Percentiles rank a stretch among this genome's conserved stretches.
These are phyloP conservation scores for Trimorus sp. DNA, from an alignment of 2,888 invertebrate species.

Conservation along the genomic window DNA sequence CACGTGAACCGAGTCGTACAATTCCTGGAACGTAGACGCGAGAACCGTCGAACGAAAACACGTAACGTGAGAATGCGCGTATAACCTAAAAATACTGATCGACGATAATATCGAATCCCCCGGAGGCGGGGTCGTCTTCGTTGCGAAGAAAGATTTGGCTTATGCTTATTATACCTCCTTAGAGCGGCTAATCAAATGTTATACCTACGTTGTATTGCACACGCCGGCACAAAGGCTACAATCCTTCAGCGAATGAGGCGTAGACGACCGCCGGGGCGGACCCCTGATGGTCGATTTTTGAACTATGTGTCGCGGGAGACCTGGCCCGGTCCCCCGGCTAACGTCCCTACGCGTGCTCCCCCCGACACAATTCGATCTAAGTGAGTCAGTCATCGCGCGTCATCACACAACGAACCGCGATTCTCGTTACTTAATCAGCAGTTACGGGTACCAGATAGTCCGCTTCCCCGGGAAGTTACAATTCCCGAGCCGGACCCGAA, in stretches of 20 bases:
- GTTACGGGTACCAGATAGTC: too few species aligned
- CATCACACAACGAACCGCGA: slow-evolving; percentile 23
- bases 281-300: slow-evolving; percentile 61
- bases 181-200: slow-evolving; percentile 68
- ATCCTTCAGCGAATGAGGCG: slow-evolving; percentile 57
- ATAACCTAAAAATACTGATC: slow-evolving; percentile 66
- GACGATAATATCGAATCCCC: slow-evolving; percentile 65
- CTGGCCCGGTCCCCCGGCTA: slow-evolving; percentile 43
- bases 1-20: background rate
- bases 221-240: slow-evolving; percentile 78
- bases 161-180: slow-evolving; percentile 65
- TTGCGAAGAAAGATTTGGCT: slow-evolving; percentile 67
- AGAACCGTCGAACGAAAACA: slow-evolving; percentile 53
- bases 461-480: too few species aligned
- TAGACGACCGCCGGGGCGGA: slow-evolving; percentile 60
- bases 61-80: slow-evolving; percentile 51
- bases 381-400: slow-evolving; percentile 37
- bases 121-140: slow-evolving; percentile 59
- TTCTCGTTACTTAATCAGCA: background rate
- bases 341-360: slow-evolving; percentile 12
- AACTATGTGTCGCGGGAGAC: slow-evolving; percentile 59
- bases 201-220: slow-evolving; percentile 80
- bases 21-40: slow-evolving; percentile 42
- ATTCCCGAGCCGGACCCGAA: too few species aligned
- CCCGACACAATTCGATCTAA: slow-evolving; percentile 49